Conservation (phyloP, 2,797 vertebrate species). For the Melanotaenia maccullochi region DNA sequence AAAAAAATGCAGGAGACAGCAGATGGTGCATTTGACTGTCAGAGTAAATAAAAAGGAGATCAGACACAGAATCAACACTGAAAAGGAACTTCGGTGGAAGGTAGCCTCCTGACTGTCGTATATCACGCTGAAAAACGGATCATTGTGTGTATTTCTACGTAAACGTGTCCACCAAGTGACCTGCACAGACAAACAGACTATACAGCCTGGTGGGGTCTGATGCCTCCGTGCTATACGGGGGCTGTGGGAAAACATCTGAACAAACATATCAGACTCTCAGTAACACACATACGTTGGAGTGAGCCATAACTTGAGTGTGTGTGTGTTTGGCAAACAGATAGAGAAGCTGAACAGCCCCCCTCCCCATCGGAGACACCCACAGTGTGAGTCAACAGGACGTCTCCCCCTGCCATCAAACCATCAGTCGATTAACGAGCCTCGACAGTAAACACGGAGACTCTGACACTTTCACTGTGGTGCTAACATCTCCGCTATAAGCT, state of each 20-base stretch:
- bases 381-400: slow-evolving; percentile 62
- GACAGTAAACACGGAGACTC: slow-evolving; percentile 40
- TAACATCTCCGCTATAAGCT: slow-evolving; percentile 36
- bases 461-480: slow-evolving; percentile 53
- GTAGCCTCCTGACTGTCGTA: background rate
- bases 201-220: slow-evolving; percentile 61
- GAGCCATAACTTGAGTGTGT: background rate
- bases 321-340: slow-evolving; percentile 38
- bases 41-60: background rate
- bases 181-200: slow-evolving; percentile 55
- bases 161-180: slow-evolving; percentile 29
- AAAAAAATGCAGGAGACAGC: background rate
- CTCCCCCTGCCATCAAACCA: slow-evolving; percentile 40
- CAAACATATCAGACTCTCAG: slow-evolving; percentile 62
- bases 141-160: background rate
- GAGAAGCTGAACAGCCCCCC: slow-evolving; percentile 14
- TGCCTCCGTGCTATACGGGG: slow-evolving; percentile 33
- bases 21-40: background rate
- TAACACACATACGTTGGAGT: slow-evolving; percentile 29
- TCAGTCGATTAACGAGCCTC: slow-evolving; percentile 50
- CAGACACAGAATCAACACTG: background rate
- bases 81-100: background rate
- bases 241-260: slow-evolving; percentile 80
- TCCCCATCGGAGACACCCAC: slow-evolving; percentile 24
- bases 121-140: background rate